A percentile compares a stretch with the other conserved stretches of the same genome.
These are phyloP conservation scores for Siniperca undulata DNA, from an alignment of 2,797 vertebrate genomes.

Conservation along the genomic window DNA sequence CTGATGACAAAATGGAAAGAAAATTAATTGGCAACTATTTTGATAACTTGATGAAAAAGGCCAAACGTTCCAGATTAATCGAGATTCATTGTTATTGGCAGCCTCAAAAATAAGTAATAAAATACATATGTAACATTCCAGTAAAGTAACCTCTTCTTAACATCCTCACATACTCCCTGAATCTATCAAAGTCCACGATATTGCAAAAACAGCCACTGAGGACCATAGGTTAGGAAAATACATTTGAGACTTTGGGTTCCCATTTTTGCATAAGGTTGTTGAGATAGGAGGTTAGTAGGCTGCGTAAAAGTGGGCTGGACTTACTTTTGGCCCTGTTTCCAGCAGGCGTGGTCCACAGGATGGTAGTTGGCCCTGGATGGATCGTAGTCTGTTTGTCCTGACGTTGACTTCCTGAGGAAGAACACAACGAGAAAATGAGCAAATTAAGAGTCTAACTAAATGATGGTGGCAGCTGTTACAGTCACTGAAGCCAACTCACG, in stretches of 20 bases:
- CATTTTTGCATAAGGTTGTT: background rate
- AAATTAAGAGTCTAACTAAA: constrained; percentile 5
- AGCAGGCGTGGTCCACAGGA: constrained; percentile 90
- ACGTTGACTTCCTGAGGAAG: constrained; percentile 67
- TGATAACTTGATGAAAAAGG: too few relatives aligned
- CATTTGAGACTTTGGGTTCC: too few relatives aligned
- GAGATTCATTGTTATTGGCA: background rate
- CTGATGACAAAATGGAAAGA: too few relatives aligned
- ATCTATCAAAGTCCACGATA: fast-evolving
- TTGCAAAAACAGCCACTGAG: background rate
- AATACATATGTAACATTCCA: background rate
- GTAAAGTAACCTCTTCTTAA: background rate
- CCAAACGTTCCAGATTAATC: background rate
- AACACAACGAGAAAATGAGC: background rate
- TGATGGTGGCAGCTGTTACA: constrained; percentile 23
- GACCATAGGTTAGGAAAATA: background rate
- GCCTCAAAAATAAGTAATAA: background rate
- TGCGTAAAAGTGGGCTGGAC: background rate
- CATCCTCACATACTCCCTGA: background rate
- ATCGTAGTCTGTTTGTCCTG: constrained; percentile 82
- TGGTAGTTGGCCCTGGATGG: constrained; percentile 88
- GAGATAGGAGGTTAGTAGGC: background rate
- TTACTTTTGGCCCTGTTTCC: constrained; percentile 89
- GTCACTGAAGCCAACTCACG: background rate
- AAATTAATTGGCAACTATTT: too few relatives aligned